Evolutionary conservation across 37 sponge, comb jelly and placozoan species (phyloP).

Genomic region (Aplysina aerophoba): DNA sequence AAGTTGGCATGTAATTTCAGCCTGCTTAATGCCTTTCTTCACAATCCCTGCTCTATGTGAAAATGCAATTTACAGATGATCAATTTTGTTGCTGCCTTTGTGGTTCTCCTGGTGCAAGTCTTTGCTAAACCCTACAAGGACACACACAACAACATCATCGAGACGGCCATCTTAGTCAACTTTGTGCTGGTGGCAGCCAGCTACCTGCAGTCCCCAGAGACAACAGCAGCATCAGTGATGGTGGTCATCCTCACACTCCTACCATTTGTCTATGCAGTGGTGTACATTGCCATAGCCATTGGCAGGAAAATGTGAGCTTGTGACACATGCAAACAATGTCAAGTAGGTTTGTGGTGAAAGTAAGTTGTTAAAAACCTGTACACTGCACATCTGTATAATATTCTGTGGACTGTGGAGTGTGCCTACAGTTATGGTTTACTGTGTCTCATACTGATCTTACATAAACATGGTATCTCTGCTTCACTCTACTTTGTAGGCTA

Average conservation of each 20-base stretch:
- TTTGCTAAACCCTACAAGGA: conserved; percentile 71
- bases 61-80: neutral
- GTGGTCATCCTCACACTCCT: conserved; percentile 36
- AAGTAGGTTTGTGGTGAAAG: too few species aligned
- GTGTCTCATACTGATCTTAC: too few species aligned
- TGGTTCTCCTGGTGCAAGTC: conserved; percentile 56
- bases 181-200: conserved; percentile 61
- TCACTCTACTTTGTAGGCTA: too few species aligned
- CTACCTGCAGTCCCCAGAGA: conserved; percentile 56
- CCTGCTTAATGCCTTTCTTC: too few species aligned
- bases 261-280: conserved; percentile 59
- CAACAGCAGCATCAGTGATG: conserved; percentile 34
- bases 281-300: conserved; percentile 20
- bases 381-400: too few species aligned
- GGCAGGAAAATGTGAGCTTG: neutral
- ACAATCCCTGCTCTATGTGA: too few species aligned
- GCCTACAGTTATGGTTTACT: too few species aligned
- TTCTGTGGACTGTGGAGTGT: too few species aligned
- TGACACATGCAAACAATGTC: neutral
- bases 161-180: conserved; percentile 65
- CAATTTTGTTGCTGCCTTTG: conserved; percentile 45
- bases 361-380: too few species aligned
- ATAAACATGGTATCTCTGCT: too few species aligned
- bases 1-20: too few species aligned
- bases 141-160: conserved; percentile 62